These are phyloP conservation scores for Amphiprion ocellaris DNA, from an alignment of 2,113 vertebrate genomes.

Conservation along the genomic window DNA sequence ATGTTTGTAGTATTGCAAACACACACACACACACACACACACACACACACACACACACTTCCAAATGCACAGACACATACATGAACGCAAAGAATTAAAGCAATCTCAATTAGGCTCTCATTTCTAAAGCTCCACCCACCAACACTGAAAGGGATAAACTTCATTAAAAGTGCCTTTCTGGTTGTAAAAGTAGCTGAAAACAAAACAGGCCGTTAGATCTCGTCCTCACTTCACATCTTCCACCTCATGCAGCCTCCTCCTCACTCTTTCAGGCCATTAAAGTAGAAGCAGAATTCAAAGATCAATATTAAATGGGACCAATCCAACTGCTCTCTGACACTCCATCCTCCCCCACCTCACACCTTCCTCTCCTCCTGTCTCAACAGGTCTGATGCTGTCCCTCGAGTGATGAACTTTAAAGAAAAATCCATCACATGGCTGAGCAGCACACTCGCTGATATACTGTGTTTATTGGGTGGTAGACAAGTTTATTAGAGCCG, in stretches of 20 bases:
- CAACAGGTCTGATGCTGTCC: not conserved
- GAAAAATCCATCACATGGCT: constrained; percentile 40
- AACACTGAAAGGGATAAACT: constrained; percentile 9
- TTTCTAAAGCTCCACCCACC: constrained; percentile 7
- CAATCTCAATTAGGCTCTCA: constrained; percentile 22
- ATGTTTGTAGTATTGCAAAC: not conserved
- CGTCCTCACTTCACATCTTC: not conserved
- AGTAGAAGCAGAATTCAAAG: constrained; percentile 12
- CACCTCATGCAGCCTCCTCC: not conserved
- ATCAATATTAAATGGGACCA: constrained; percentile 54
- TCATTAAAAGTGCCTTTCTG: constrained; percentile 17
- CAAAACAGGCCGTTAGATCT: not conserved
- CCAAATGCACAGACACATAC: no score
- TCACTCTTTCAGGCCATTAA: constrained; percentile 24
- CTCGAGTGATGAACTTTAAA: constrained; percentile 30
- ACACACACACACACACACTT: not conserved
- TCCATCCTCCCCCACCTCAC: not conserved
- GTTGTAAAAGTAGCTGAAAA: constrained; percentile 8
- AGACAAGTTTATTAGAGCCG: constrained; percentile 26
- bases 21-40: not conserved
- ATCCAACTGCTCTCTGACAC: constrained; percentile 1
- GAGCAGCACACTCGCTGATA: not conserved
- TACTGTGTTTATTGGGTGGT: constrained; percentile 19
- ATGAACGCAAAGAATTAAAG: constrained; percentile 1
- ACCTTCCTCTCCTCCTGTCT: constrained; percentile 11